phyloP scores from a whole-genome alignment of 2,888 invertebrate species.

The Drosophila merina region DNA sequence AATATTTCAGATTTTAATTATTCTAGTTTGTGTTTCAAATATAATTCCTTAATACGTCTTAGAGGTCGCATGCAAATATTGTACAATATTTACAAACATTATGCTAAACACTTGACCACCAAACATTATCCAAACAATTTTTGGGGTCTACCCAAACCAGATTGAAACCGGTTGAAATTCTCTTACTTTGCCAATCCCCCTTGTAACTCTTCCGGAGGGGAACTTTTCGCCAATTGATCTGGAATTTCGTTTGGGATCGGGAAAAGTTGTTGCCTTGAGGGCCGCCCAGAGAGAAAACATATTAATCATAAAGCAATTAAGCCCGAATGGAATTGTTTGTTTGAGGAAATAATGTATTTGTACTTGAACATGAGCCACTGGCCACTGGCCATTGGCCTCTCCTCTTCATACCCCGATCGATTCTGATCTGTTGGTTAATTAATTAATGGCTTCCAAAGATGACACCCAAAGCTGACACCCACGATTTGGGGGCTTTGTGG shows the following conservation, averaged over 20 bases:
- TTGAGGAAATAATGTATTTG: constrained; percentile 64
- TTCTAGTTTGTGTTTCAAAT: neutral
- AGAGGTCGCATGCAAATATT: neutral
- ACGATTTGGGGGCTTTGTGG: constrained; percentile 40
- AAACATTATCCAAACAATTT: constrained; percentile 16
- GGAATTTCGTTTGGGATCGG: neutral
- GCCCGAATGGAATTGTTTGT: constrained; percentile 66
- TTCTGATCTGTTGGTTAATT: constrained; percentile 57
- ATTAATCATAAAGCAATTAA: constrained; percentile 45
- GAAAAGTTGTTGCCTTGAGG: constrained; percentile 27
- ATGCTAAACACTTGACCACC: constrained; percentile 4
- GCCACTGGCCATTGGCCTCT: constrained; percentile 30
- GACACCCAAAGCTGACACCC: constrained; percentile 27
- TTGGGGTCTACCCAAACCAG: constrained; percentile 23
- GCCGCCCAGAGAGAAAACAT: constrained; percentile 33
- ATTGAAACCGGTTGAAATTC: constrained; percentile 27
- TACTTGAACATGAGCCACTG: constrained; percentile 51
- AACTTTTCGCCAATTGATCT: neutral
- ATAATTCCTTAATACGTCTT: neutral
- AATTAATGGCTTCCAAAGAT: constrained; percentile 64
- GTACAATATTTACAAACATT: constrained; percentile 3
- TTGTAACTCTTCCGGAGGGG: constrained; percentile 13
- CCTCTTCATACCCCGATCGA: constrained; percentile 1
- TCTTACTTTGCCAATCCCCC: neutral
- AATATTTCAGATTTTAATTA: neutral